phyloP scores from a whole-genome alignment of 2,888 invertebrate genomes.

The Eurytoma adleriae region DNA sequence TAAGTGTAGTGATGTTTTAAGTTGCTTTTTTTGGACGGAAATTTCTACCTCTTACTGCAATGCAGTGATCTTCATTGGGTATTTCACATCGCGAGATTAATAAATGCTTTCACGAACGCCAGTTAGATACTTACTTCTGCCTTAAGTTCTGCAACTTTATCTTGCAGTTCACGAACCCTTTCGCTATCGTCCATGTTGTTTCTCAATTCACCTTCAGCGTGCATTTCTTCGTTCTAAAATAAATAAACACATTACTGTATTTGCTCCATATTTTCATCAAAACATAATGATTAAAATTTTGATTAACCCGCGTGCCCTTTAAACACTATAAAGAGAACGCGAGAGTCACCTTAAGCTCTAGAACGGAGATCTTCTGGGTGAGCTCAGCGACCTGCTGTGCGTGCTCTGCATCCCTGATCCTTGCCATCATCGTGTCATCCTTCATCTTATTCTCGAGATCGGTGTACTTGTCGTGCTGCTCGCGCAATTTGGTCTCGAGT shows the following conservation, averaged over 20 bases:
- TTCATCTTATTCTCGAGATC: slow-evolving; percentile 84
- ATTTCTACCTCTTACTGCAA: slow-evolving; percentile 52
- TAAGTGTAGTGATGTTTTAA: not conserved
- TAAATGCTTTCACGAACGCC: slow-evolving; percentile 26
- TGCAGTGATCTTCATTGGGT: slow-evolving; percentile 35
- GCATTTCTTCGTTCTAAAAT: slow-evolving; percentile 93
- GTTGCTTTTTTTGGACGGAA: slow-evolving; percentile 7
- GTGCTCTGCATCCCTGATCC: slow-evolving; percentile 96
- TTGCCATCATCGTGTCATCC: slow-evolving; percentile 94
- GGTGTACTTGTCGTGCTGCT: slow-evolving; percentile 87
- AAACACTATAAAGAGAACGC: slow-evolving; percentile 31
- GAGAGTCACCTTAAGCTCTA: slow-evolving; percentile 88
- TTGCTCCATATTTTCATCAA: not conserved
- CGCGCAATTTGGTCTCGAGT: slow-evolving; percentile 86
- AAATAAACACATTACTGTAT: not conserved
- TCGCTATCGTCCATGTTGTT: slow-evolving; percentile 91
- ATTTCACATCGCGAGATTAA: slow-evolving; percentile 36
- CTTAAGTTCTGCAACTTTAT: slow-evolving; percentile 93
- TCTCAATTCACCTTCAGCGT: slow-evolving; percentile 93
- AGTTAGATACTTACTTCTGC: slow-evolving; percentile 86
- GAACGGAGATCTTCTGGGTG: slow-evolving; percentile 93
- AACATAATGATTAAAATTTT: no score
- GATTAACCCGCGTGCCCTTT: no score
- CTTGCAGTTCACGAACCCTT: slow-evolving; percentile 91
- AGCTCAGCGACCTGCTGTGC: slow-evolving; percentile 95